Conservation (phyloP, 1,140 invertebrate genomes). For the Adoxophyes honmai region DNA sequence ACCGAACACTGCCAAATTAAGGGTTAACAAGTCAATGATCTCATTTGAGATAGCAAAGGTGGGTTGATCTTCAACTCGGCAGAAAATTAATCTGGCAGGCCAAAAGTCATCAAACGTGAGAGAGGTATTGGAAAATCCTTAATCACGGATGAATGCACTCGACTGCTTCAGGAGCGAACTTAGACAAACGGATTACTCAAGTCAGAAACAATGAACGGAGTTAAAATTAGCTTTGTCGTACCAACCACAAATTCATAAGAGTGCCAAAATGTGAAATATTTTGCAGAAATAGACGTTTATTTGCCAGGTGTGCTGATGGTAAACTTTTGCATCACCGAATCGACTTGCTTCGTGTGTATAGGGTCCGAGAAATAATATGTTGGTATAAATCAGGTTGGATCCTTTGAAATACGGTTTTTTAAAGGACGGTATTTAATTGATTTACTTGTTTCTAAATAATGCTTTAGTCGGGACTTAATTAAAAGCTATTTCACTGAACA, state of each 20-base stretch:
- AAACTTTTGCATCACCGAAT: too few species aligned
- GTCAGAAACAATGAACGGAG: constrained; percentile 1
- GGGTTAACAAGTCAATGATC: constrained; percentile 8
- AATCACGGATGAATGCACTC: constrained; percentile 16
- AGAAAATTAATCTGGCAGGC: constrained; percentile 7
- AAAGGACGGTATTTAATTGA: too few species aligned
- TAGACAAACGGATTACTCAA: background rate
- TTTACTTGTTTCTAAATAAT: too few species aligned
- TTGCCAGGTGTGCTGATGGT: background rate
- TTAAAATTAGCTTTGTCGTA: constrained; percentile 4
- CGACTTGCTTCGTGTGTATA: too few species aligned
- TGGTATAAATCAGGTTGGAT: too few species aligned
- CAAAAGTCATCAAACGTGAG: constrained; percentile 8
- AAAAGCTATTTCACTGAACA: too few species aligned
- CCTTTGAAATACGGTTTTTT: too few species aligned
- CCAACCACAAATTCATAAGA: background rate
- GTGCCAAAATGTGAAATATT: background rate
- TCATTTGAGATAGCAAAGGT: constrained; percentile 10
- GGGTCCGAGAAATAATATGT: too few species aligned
- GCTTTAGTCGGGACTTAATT: too few species aligned
- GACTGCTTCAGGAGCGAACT: background rate
- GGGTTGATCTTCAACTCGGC: background rate
- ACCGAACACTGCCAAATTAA: too few species aligned
- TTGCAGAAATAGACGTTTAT: background rate
- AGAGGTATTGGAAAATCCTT: constrained; percentile 19